Evolutionary conservation across 2,113 vertebrate genomes (phyloP), one percentile per base, ranked within the genome.

Genomic region (Nannospalax galili): DNA sequence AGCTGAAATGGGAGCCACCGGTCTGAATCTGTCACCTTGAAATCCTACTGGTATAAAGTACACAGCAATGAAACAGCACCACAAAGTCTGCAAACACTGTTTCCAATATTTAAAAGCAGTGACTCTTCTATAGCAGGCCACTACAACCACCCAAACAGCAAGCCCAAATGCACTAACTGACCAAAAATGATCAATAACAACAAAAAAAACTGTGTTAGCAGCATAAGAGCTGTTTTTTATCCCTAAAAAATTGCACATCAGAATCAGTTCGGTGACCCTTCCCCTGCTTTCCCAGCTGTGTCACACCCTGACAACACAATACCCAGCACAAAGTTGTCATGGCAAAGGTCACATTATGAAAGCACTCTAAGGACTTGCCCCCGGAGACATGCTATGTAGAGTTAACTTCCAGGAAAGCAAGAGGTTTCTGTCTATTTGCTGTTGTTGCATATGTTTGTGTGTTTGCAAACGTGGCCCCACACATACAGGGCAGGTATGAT

Each of bases 11-110:
- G 20, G 16, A 84, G 75, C 77, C 20, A 65, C 86, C 94, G 60
- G 65, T 92, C 70, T 93, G 84, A 78, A 74, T 78, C 48, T 92
- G 62, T 8, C 24, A n/a, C 84, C 75, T 84, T 91, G 48, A 95
- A 88, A 77, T 70, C 60, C 26, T 85, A 8, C n/a, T 52, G 28
- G 70, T 24, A 7, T 42, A 45, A 45, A 5, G 20, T 67, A 79
- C 69, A 75, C 19, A 84, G 35, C 42, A 80, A 67, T 17, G 52
- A 93, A 80, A 35, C 17, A 19, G 87, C 52, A 48, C 42, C 42
- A 74, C 35, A 17, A 74, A 35, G 58, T 84, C 40, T 67, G 58
- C 24, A 93, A 80, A 40, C 35, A 77, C 5, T 64, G 5, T 28
- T 92, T 90, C 70, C 48, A 67, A 64, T n/a, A 62, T 67, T 89